Percentiles rank a stretch among this genome's conserved stretches.
Evolutionary conservation across 1,140 invertebrate species (phyloP).

Genomic region (Cydia strobilella): DNA sequence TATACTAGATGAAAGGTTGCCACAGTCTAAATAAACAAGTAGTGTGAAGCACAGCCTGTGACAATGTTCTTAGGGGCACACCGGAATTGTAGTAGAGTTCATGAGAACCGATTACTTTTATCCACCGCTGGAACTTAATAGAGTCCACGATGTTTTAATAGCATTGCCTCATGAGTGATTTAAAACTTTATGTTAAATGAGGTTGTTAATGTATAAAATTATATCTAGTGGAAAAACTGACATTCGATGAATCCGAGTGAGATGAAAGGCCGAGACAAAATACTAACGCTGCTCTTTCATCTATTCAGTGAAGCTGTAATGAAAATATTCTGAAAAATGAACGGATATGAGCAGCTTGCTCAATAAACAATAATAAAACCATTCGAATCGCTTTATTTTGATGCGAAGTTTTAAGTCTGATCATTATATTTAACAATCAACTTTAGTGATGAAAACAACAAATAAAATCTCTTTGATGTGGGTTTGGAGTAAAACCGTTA

Average conservation of each 20-base stretch:
- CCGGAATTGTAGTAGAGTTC: constrained; percentile 66
- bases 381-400: constrained; percentile 16
- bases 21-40: constrained; percentile 77
- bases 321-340: constrained; percentile 3
- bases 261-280: constrained; percentile 5
- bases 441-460: background rate
- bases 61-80: constrained; percentile 61
- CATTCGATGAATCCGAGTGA: constrained; percentile 7
- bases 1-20: constrained; percentile 72
- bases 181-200: constrained; percentile 28
- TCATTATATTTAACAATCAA: constrained; percentile 2
- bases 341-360: background rate
- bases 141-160: constrained; percentile 10
- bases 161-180: constrained; percentile 17
- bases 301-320: constrained; percentile 6
- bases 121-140: constrained; percentile 17
- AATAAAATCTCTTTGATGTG: background rate
- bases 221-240: constrained; percentile 10
- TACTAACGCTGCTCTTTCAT: constrained; percentile 10
- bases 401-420: background rate
- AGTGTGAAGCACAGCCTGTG: constrained; percentile 60
- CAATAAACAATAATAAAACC: constrained; percentile 9
- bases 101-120: constrained; percentile 64
- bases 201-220: constrained; percentile 12
- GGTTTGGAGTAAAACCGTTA: background rate